phyloP scores from a whole-genome alignment of 2,888 invertebrate species.

The Caenorhabditis doughertyi region DNA sequence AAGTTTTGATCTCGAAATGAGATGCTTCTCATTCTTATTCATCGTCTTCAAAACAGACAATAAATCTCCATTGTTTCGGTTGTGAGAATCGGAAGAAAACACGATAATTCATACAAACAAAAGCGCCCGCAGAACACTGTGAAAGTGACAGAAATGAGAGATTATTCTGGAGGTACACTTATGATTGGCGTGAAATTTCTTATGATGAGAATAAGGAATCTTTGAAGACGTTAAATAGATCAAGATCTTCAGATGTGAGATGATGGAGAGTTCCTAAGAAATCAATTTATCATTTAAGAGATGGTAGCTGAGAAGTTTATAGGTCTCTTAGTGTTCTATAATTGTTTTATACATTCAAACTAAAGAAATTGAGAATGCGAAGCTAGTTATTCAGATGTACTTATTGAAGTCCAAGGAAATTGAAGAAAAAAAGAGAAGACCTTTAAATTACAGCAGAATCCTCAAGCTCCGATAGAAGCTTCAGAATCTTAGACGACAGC shows the following conservation, averaged over 20 bases:
- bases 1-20: constrained; percentile 24
- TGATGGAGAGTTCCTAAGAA: too few species aligned
- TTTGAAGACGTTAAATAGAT: not conserved
- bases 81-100: constrained; percentile 2
- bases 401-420: too few species aligned
- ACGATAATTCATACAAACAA: constrained; percentile 62
- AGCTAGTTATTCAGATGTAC: too few species aligned
- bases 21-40: too few species aligned
- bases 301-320: too few species aligned
- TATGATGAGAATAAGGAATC: constrained; percentile 3
- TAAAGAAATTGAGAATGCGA: too few species aligned
- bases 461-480: not conserved
- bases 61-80: constrained; percentile 59
- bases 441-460: not conserved
- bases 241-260: not conserved
- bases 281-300: too few species aligned
- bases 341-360: too few species aligned
- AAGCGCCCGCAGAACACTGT: constrained; percentile 34
- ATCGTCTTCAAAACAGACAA: constrained; percentile 8
- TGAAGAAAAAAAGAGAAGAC: too few species aligned
- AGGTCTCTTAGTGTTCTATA: too few species aligned
- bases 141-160: constrained; percentile 42
- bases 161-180: constrained; percentile 34
- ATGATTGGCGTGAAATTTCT: constrained; percentile 50
- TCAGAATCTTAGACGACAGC: not conserved